Evolutionary conservation across 1,140 invertebrate species (phyloP), one percentile per base, ranked within the genome.

Genomic region (Brachionus rubens): DNA sequence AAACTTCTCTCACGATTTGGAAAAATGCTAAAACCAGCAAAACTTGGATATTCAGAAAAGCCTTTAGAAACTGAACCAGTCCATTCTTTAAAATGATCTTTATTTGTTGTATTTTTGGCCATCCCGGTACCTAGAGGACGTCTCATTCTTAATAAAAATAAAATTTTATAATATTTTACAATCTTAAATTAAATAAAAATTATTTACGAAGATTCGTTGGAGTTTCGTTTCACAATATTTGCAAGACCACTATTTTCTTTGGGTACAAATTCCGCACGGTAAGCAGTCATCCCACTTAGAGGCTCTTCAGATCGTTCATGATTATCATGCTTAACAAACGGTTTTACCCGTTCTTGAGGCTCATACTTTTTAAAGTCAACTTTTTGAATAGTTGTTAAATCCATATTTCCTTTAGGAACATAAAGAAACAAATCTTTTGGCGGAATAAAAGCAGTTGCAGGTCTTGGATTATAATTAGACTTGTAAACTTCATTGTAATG

Each of bases 81-180:
- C 59, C 59, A 65, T 14, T 65, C 26, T 26, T 65, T 65, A 65
- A 43, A 65, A 43, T 65, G 36, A 28, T 65, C 36, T 41, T 65
- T 41, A 19, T 36, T 24, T 24, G 59, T 65, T 7, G 59, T 65
- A 19, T 19, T 65, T 14, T 41, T 21, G 24, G 36, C 9, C 14
- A 65, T 43, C 7, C 19, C 54, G 19, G 54, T 43, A 30, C 43
- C n/a, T 43, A 65, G 19, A 3, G 40, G 59, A 24, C 19, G 41
- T 24, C 43, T 65, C 59, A 46, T 65, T 43, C 59, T 65, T 19
- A 43, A 24, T 21, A 16, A 24, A 46, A 65, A 26, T 6, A 43
- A 16, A 43, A 43, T 36, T 62, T 10, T 1, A 65, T 43, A 43
- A 26, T 28, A 43, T 26, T 14, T 36, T 26, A n/a, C n/a, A n/a